Conservation (phyloP, 2,797 vertebrate genomes). For the Acipenser oxyrinchus region DNA sequence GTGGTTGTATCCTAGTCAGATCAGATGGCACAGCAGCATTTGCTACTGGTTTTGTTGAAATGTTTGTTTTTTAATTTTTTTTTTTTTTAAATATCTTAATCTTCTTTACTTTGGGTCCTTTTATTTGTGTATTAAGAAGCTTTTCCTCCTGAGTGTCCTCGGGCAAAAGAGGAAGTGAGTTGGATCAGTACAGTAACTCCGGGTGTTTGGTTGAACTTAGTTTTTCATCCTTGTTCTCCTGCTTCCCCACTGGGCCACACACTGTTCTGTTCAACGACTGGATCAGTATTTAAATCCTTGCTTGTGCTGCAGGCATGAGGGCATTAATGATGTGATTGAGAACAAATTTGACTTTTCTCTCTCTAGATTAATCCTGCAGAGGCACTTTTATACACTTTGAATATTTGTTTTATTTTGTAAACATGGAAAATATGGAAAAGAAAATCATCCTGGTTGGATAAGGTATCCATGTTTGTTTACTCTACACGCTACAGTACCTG, state of each 20-base stretch:
- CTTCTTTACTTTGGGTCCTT: too few species aligned
- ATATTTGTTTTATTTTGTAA: conserved; percentile 6
- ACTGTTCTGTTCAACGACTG: not conserved
- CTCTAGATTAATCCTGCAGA: not conserved
- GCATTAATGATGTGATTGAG: not conserved
- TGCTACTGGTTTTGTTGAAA: too few species aligned
- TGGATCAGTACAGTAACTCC: too few species aligned
- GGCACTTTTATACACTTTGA: not conserved
- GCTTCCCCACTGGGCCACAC: not conserved
- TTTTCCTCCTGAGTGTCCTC: too few species aligned
- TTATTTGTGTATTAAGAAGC: too few species aligned
- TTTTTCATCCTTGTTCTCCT: too few species aligned
- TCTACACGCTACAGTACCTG: not conserved
- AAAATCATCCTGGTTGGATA: not conserved
- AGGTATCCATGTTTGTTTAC: not conserved
- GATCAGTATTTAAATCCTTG: not conserved
- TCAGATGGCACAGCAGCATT: too few species aligned
- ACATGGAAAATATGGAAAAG: not conserved
- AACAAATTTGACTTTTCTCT: not conserved
- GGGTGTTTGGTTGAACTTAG: too few species aligned
- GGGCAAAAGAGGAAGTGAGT: too few species aligned
- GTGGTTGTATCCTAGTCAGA: too few species aligned
- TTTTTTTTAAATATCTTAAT: too few species aligned
- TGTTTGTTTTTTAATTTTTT: too few species aligned
- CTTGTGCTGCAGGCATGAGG: not conserved